Base-by-base conservation (phyloP, 2,113 vertebrate genomes). In the Lycaon pictus region DNA sequence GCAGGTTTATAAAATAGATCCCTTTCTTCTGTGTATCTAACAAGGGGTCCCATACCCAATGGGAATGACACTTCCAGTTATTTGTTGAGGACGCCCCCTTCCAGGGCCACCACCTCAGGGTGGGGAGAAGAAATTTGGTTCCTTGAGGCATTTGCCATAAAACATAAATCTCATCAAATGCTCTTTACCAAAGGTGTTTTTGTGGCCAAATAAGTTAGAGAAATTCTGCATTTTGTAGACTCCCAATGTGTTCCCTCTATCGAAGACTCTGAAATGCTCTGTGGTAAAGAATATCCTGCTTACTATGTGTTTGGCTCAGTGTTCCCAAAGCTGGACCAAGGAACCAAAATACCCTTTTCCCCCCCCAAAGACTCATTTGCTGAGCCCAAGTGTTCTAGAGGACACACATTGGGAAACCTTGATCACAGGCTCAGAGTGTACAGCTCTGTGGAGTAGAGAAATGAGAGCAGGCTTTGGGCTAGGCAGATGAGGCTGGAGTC, bases 171-270 rank as follows among this genome's bases (percentile, higher is more conserved):
- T 11, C 72, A 51, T 12, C 2, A 69, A 79, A 65, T 29, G 48
- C 4, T 58, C 35, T 7, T 37, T 85, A 58, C 15, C n/a, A 72
- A 67, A 58, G 35, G 83, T n/a, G 32, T 5, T 77, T 84, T 58
- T 25, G 0, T 2, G 7, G 8, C 60, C 82, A 72, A 4, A 56
- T 51, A 23, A 22, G 51, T 58, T 22, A 65, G 27, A 63, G 55
- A 62, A 77, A 77, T 29, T 58, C 11, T 22, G 32, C n/a, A 1
- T 62, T 37, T 60, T 22, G 10, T 29, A 32, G 37, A 62, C 17
- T 79, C 65, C 63, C 8, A 0, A 0, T 2, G 32, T 4, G 17
- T 5, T 20, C 35, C 53, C 0, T 63, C 27, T 67, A n/a, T 17
- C 90, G 19, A 62, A 92, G 69, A 11, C 65, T 76, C 76, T 25